Evolutionary conservation across 2,113 vertebrate genomes (phyloP).

Genomic region (Emydura subglobosa): DNA sequence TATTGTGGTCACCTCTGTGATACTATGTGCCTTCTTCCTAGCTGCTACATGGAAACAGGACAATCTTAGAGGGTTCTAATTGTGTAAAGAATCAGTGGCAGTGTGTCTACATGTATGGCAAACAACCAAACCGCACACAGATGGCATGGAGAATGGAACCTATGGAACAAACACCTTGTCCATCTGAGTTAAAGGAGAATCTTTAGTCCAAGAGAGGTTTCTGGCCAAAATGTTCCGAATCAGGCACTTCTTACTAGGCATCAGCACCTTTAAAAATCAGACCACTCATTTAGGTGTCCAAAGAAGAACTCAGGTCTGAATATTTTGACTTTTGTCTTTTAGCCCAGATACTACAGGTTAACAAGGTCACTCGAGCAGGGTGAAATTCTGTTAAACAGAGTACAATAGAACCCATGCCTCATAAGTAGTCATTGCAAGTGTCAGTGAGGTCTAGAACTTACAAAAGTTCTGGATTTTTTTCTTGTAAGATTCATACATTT

Average conservation of each 20-base stretch:
- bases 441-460: background rate
- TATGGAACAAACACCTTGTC: background rate
- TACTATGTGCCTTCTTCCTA: background rate
- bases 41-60: background rate
- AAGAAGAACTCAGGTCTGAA: background rate
- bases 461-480: background rate
- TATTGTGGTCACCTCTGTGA: accelerated
- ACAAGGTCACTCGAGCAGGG: background rate
- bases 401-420: background rate
- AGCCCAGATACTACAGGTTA: background rate
- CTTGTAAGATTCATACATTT: background rate
- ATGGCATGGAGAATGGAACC: background rate
- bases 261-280: background rate
- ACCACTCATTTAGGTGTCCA: background rate
- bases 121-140: background rate
- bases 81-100: background rate
- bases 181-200: background rate
- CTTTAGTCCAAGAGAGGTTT: background rate
- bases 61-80: background rate
- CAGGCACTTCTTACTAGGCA: background rate
- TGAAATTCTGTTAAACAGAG: background rate
- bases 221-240: background rate
- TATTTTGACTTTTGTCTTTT: background rate
- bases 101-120: background rate
- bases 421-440: background rate